Conservation (phyloP, 2,113 vertebrate species). For the Pao palembangensis region DNA sequence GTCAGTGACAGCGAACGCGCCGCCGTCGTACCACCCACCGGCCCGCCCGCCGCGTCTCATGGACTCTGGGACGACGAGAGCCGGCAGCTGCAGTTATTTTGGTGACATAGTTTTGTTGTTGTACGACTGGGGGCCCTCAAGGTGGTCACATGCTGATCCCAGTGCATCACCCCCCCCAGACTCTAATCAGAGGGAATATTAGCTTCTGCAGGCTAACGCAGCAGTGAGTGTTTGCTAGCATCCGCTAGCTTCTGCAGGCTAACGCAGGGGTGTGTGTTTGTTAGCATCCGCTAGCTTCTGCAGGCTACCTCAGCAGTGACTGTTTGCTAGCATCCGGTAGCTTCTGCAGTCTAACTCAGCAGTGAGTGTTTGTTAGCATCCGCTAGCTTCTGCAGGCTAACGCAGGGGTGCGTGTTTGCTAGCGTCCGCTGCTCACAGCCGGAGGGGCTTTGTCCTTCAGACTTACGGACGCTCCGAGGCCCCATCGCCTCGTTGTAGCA, state of each 20-base stretch:
- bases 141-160: conserved; percentile 31
- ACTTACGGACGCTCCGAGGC: not conserved
- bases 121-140: conserved; percentile 23
- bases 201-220: not conserved
- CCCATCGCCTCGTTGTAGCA: conserved; percentile 44
- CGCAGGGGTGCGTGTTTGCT: not conserved
- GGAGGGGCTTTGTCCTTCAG: conserved; percentile 2
- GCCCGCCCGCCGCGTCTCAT: conserved; percentile 1
- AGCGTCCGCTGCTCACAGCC: too few relatives aligned
- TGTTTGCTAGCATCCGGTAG: not conserved
- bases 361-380: not conserved
- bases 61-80: conserved; percentile 29
- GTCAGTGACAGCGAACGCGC: too few relatives aligned
- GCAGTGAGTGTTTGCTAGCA: not conserved
- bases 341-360: not conserved
- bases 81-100: conserved; percentile 75
- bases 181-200: conserved; percentile 9
- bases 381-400: conserved; percentile 7
- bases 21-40: conserved; percentile 27
- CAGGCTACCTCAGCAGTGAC: too few relatives aligned
- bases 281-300: too few relatives aligned
- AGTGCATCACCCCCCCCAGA: not conserved
- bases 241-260: not conserved
- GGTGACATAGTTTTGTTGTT: conserved; percentile 57
- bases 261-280: too few relatives aligned